These are phyloP conservation scores for Amphipoea lucens DNA, from an alignment of 2,888 invertebrate genomes.

Conservation along the genomic window DNA sequence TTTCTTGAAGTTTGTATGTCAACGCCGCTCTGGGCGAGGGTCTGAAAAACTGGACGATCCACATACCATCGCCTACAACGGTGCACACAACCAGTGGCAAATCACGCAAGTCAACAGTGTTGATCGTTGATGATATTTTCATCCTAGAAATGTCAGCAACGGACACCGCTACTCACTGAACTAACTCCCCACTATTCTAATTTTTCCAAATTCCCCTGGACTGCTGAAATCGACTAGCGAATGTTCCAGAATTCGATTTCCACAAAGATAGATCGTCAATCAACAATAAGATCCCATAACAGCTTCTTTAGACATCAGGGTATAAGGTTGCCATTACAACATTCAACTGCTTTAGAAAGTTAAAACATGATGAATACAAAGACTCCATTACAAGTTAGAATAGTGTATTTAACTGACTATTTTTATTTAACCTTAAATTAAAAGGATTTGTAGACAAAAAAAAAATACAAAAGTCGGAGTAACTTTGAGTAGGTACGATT, in stretches of 20 bases:
- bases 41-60: conserved; percentile 91
- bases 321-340: conserved; percentile 86
- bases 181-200: conserved; percentile 77
- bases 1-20: conserved; percentile 85
- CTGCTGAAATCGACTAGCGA: conserved; percentile 79
- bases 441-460: not conserved
- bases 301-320: conserved; percentile 79
- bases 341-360: conserved; percentile 36
- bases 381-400: conserved; percentile 6
- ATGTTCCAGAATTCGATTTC: conserved; percentile 74
- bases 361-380: conserved; percentile 23
- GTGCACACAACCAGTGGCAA: conserved; percentile 86
- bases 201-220: conserved; percentile 78
- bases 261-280: conserved; percentile 59
- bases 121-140: conserved; percentile 87
- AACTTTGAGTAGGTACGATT: conserved; percentile 17
- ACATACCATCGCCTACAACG: conserved; percentile 90
- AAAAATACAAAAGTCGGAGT: not conserved
- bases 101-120: conserved; percentile 84
- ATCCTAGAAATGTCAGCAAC: conserved; percentile 88
- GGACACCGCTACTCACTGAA: conserved; percentile 86
- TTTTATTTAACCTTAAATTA: conserved; percentile 6
- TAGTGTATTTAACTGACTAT: conserved; percentile 6
- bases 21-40: conserved; percentile 89
- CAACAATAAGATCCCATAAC: conserved; percentile 58